Percentiles rank a stretch among this genome's conserved stretches.
Conservation (phyloP, 2,888 invertebrate species). For the Hydrotaea diabolus region DNA sequence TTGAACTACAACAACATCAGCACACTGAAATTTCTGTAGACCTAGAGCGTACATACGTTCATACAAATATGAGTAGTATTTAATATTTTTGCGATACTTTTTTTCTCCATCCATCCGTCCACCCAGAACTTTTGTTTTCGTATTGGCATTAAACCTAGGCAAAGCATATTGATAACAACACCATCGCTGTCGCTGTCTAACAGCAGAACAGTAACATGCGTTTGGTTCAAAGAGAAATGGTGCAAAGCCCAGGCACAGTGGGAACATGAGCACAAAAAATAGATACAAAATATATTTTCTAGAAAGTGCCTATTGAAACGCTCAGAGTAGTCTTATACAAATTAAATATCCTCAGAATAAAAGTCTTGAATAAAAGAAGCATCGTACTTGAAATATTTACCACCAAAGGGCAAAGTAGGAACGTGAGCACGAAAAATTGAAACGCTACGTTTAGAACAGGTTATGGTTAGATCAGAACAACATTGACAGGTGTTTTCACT, state of each 20-base stretch:
- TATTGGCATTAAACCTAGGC: constrained; percentile 32
- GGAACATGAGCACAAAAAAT: background rate
- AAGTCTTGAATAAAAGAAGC: no score
- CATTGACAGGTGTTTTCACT: no score
- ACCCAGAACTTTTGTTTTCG: constrained; percentile 14
- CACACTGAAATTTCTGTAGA: background rate
- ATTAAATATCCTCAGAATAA: background rate
- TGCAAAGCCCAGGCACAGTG: background rate
- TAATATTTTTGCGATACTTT: constrained; percentile 19
- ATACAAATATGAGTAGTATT: background rate
- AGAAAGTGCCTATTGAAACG: no score
- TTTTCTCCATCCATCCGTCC: background rate
- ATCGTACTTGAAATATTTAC: no score
- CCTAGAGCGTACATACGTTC: background rate
- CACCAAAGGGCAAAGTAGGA: no score
- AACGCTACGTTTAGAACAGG: no score
- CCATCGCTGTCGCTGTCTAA: background rate
- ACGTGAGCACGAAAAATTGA: no score
- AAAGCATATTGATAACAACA: constrained; percentile 52
- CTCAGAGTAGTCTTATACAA: background rate
- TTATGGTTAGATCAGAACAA: no score
- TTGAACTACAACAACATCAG: constrained; percentile 32
- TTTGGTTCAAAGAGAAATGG: background rate
- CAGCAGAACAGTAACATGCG: background rate
- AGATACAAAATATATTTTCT: background rate